Evolutionary conservation across 2,113 vertebrate species (phyloP), one percentile per base, ranked within the genome.

Genomic region (Galbula dea): DNA sequence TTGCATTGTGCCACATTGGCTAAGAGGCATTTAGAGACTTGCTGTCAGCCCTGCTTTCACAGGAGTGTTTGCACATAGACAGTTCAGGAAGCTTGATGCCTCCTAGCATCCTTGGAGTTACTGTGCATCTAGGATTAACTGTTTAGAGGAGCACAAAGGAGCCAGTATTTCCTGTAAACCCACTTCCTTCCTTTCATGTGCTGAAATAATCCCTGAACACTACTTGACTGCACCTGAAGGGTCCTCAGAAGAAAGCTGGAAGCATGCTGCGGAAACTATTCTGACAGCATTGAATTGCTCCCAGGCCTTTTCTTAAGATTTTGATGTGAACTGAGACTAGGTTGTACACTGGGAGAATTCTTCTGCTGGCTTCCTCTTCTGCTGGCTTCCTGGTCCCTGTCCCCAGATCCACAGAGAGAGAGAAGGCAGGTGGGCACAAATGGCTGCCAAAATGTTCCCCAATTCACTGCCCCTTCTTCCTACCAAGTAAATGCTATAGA

Each of bases 161-260:
- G 54, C 46, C 67, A 46, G 22, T 65, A 46, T 85, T 94, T 82
- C 57, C 66, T 92, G 3, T 29, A 85, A 83, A 54, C 57, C 71
- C 54, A 18, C 85, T 91, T 89, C 15, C 54, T 85, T 72, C 58
- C 54, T 95, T 81, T 90, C 52, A 36, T 75, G 69, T 80, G 71
- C 94, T 10, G 41, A 21, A 79, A 66, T 73, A 87, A 85, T 79
- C 79, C 67, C 67, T 69, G 54, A 85, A 49, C 0, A 0, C 59
- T 71, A 48, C 75, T 88, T 89, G 83, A 66, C 78, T 93, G 79
- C 71, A 93, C 90, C 88, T 88, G 92, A 88, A 91, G 75, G 67
- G 79, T 58, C 23, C 85, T 93, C 37, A 12, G 37, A 69, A 61
- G 41, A 79, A 52, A 80, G 51, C 34, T 72, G 48, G 81, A 75